A percentile compares a stretch with the other conserved stretches of the same genome.
These are phyloP conservation scores for Phoronis australis DNA, from an alignment of 2,888 invertebrate species.

Conservation along the genomic window DNA sequence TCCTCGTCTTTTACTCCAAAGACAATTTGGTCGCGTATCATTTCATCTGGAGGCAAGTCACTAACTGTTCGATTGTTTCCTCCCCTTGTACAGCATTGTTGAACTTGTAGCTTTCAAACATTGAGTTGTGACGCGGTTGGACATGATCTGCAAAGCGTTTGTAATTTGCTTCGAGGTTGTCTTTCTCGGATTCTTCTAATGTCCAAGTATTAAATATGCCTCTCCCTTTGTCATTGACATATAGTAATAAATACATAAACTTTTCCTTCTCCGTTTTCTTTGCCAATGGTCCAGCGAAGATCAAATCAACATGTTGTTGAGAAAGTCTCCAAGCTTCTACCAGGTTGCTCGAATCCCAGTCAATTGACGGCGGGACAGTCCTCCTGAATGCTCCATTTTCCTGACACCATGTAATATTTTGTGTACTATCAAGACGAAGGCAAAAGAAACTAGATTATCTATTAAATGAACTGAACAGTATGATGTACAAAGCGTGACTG, in stretches of 20 bases:
- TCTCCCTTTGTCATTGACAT: slow-evolving; percentile 10
- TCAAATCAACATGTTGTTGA: slow-evolving; percentile 8
- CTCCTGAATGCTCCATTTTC: no score
- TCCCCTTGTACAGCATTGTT: slow-evolving; percentile 7
- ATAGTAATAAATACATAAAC: slow-evolving; percentile 7
- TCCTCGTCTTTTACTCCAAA: slow-evolving; percentile 9
- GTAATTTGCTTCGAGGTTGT: slow-evolving; percentile 1
- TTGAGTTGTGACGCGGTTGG: slow-evolving; percentile 8
- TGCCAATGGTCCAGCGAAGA: slow-evolving; percentile 8
- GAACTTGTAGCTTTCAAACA: slow-evolving; percentile 11
- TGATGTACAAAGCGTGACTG: no score
- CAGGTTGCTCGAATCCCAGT: slow-evolving; percentile 12
- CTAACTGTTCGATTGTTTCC: slow-evolving; percentile 3
- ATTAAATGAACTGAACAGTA: no score
- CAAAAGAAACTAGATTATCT: no score
- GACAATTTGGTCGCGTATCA: slow-evolving; percentile 13
- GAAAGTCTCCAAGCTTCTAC: slow-evolving; percentile 12
- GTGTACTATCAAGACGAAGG: no score
- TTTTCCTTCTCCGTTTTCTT: slow-evolving; percentile 5
- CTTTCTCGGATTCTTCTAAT: slow-evolving; percentile 1
- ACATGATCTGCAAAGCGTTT: slow-evolving; percentile 6
- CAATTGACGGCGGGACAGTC: slow-evolving; percentile 8
- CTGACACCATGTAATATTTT: no score
- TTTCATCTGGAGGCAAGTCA: slow-evolving; percentile 1
- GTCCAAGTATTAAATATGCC: slow-evolving; percentile 12